Conservation (phyloP, 2,888 invertebrate species). For the Endotricha flammealis region DNA sequence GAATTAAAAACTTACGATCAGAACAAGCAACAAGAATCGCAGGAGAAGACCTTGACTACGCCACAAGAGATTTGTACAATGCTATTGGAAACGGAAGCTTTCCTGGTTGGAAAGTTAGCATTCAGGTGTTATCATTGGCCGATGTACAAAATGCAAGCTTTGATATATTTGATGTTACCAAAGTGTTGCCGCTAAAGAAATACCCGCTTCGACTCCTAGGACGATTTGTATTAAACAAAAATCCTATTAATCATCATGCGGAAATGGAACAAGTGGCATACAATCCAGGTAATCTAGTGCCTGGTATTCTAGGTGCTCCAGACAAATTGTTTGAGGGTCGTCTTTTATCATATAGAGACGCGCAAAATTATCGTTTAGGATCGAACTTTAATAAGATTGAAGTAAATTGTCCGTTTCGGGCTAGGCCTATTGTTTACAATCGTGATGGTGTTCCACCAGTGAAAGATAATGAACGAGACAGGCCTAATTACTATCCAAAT, state of each 20-base stretch:
- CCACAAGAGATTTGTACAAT: conserved; percentile 90
- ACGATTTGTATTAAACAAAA: conserved; percentile 86
- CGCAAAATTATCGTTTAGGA: conserved; percentile 89
- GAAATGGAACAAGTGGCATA: conserved; percentile 94
- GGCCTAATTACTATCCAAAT: conserved; percentile 96
- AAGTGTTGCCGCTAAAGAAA: conserved; percentile 85
- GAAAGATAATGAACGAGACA: conserved; percentile 85
- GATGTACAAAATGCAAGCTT: conserved; percentile 86
- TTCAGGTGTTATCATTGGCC: conserved; percentile 89
- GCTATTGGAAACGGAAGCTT: conserved; percentile 84
- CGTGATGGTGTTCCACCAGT: conserved; percentile 88
- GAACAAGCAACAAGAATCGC: conserved; percentile 81
- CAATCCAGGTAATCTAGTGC: conserved; percentile 89
- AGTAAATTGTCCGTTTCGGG: conserved; percentile 91
- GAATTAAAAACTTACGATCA: conserved; percentile 84
- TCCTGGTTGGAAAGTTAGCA: conserved; percentile 86
- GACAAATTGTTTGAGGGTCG: conserved; percentile 92
- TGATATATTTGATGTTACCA: conserved; percentile 95
- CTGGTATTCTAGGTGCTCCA: conserved; percentile 91
- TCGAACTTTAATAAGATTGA: conserved; percentile 91
- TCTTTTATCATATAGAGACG: conserved; percentile 89
- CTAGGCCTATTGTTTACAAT: conserved; percentile 83
- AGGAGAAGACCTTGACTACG: conserved; percentile 89
- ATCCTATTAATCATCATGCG: conserved; percentile 91
- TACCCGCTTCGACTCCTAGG: conserved; percentile 90